Evolutionary conservation across 2,797 vertebrate genomes (phyloP).

Genomic region (Dendrocincla tyrannina): DNA sequence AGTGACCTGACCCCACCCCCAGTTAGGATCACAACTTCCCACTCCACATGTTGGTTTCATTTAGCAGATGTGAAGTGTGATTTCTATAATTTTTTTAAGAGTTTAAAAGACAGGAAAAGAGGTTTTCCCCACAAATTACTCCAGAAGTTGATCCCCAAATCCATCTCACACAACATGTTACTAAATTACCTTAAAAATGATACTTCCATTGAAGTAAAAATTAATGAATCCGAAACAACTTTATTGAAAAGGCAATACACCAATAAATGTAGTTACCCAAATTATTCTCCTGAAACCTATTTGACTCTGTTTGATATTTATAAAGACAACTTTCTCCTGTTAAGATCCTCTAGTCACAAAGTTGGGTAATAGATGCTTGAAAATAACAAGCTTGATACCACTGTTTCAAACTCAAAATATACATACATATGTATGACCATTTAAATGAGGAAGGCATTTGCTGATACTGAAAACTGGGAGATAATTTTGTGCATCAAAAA

Average conservation of each 20-base stretch:
- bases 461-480: neutral
- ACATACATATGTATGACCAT: neutral
- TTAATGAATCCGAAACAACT: neutral
- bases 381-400: neutral
- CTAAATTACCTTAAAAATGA: neutral
- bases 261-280: neutral
- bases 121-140: neutral
- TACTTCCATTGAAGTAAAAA: neutral
- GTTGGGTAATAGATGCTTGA: accelerated
- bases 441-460: neutral
- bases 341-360: neutral
- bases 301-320: neutral
- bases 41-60: accelerated
- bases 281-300: neutral
- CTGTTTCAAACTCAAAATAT: neutral
- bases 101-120: neutral
- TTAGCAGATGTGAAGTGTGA: neutral
- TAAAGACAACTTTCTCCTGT: neutral
- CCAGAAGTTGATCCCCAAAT: neutral
- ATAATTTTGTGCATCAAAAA: neutral
- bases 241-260: neutral
- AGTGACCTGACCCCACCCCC: neutral
- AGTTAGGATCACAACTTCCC: neutral
- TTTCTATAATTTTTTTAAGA: neutral
- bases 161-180: neutral